Conservation (phyloP, 2,113 vertebrate genomes). For the Pelobates fuscus region DNA sequence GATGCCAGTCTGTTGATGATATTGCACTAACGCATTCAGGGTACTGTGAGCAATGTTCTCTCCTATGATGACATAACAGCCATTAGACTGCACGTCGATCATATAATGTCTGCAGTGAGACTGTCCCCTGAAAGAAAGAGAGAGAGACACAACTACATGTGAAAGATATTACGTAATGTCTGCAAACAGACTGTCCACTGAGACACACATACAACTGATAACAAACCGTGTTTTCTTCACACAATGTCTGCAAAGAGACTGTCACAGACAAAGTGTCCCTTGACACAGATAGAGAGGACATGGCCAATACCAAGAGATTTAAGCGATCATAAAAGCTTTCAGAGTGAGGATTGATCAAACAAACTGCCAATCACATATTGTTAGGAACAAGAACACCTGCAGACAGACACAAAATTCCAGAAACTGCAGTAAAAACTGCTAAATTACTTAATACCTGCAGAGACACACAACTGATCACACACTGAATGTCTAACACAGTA, state of each 20-base stretch:
- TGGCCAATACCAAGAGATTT: too few species aligned
- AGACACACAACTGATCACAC: too few species aligned
- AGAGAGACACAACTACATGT: background rate
- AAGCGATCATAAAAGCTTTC: too few species aligned
- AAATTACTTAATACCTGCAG: too few species aligned
- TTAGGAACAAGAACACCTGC: too few species aligned
- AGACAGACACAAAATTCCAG: too few species aligned
- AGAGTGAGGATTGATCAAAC: too few species aligned
- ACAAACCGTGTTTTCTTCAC: background rate
- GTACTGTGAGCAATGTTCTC: slow-evolving; percentile 69
- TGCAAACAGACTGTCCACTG: background rate
- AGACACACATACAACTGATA: background rate
- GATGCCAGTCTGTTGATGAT: slow-evolving; percentile 67
- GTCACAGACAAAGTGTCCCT: too few species aligned
- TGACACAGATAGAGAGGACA: background rate
- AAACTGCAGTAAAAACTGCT: too few species aligned
- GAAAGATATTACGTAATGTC: background rate
- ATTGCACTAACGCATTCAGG: slow-evolving; percentile 58
- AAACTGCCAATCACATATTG: too few species aligned
- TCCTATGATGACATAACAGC: slow-evolving; percentile 71
- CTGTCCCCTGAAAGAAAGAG: slow-evolving; percentile 51
- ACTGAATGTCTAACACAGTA: too few species aligned
- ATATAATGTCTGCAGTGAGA: slow-evolving; percentile 71
- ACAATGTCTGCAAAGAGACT: background rate
- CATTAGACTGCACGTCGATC: slow-evolving; percentile 68